These are phyloP conservation scores for Sebastes paucispinis DNA, from an alignment of 2,797 vertebrate species.

Conservation along the genomic window DNA sequence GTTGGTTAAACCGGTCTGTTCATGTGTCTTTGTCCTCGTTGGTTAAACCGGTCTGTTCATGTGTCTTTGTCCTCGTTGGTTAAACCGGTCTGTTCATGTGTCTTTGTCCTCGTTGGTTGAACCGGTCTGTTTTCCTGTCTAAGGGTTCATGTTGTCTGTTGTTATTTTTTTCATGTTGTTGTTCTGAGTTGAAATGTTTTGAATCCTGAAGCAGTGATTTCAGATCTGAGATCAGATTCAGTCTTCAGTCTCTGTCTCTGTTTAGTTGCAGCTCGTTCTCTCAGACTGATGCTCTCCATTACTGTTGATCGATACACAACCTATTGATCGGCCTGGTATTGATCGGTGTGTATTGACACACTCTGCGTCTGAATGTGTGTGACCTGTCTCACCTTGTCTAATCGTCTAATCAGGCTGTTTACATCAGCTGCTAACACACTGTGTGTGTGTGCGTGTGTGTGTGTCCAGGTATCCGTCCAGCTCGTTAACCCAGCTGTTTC, in stretches of 20 bases:
- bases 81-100: too few species aligned
- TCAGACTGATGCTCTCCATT: conserved; percentile 63
- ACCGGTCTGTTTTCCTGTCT: too few species aligned
- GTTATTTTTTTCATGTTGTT: too few species aligned
- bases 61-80: too few species aligned
- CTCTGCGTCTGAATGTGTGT: not conserved
- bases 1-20: too few species aligned
- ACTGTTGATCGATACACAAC: conserved; percentile 44
- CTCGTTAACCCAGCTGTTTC: conserved; percentile 48
- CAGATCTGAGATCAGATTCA: not conserved
- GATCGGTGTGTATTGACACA: conserved; percentile 36
- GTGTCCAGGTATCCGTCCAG: not conserved
- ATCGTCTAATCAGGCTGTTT: conserved; percentile 28
- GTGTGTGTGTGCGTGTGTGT: not conserved
- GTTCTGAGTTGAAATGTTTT: not conserved
- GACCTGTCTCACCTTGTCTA: conserved; percentile 47
- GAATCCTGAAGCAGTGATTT: not conserved
- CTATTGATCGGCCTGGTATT: conserved; percentile 45
- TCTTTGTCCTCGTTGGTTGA: too few species aligned
- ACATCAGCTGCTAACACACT: not conserved
- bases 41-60: too few species aligned
- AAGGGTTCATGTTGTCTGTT: too few species aligned
- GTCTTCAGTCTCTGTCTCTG: not conserved
- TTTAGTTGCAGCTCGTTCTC: not conserved
- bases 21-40: too few species aligned